Evolutionary conservation across 2,888 invertebrate genomes (phyloP), one percentile per base, ranked within the genome.

Genomic region (Odontothrips loti): DNA sequence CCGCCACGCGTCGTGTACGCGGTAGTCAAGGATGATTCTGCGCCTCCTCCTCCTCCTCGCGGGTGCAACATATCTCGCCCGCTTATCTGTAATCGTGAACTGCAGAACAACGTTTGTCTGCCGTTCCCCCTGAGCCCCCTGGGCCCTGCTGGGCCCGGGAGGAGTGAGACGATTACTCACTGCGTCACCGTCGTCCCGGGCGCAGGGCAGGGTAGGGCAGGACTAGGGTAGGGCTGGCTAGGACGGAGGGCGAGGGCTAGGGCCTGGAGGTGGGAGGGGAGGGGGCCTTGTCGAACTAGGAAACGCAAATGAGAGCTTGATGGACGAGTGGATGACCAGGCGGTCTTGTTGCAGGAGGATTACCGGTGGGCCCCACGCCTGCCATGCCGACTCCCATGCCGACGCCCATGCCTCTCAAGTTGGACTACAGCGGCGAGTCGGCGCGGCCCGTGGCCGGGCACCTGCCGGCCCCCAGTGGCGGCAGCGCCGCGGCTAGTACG

Each of bases 371-470:
- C 43, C 81, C 78, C 79, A 80, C 79, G 81, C 63, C 63, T 79
- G n/a, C 27, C 3, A 43, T 43, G 34, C 34, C 34, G 79, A 81
- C 81, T 43, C 75, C 48, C 48, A 79, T 86, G 1, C 83, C 85
- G 9, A 85, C 86, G 10, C 83, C 85, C 85, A 2, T 86, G 86
- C 1, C 87, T 0, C 88, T 89, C 80, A 89, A 90, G 82, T 89
- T 89, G 85, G 90, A 89, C 81, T 89, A 89, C 81, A 84, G 84
- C 79, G 84, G 83, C 10, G 87, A 88, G 0, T 89, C 89, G 17
- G 88, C 88, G 82, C 81, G 82, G 83, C 51, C 79, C 63, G 81
- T 89, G 79, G 47, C 78, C 4, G 75, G 3, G 80, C 80, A 15
- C 81, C 85, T 87, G 88, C 12, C 88, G 87, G 88, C 89, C 78